phyloP scores from a whole-genome alignment of 1,140 invertebrate genomes.

The Phthorimaea operculella region DNA sequence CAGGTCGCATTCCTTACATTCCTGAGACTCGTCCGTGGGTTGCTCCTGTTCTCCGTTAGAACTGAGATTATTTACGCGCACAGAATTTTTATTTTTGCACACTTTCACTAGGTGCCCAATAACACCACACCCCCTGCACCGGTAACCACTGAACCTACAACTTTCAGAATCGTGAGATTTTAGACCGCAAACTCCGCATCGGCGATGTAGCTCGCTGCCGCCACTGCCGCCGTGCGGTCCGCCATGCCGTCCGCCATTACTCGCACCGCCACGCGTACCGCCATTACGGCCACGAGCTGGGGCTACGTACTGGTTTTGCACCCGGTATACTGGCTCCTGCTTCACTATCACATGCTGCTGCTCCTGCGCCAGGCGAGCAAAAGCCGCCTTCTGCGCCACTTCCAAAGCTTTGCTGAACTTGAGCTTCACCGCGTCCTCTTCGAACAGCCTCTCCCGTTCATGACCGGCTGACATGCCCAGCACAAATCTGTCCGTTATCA shows the following conservation, averaged over 20 bases:
- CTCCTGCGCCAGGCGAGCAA: background rate
- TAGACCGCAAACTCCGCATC: background rate
- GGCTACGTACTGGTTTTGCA: background rate
- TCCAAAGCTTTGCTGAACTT: background rate
- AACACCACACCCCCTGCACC: background rate
- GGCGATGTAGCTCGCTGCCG: background rate
- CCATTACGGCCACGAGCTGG: too few relatives aligned
- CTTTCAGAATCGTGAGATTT: background rate
- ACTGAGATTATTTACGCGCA: background rate
- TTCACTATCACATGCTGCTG: background rate
- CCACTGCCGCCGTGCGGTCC: background rate
- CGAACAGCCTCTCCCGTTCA: slow-evolving; percentile 2
- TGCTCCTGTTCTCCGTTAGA: background rate
- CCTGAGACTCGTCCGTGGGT: background rate
- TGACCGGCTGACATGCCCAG: background rate
- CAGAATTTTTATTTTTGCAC: background rate
- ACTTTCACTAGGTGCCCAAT: background rate
- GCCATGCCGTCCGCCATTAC: background rate
- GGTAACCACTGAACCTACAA: background rate
- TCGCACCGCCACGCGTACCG: too few relatives aligned
- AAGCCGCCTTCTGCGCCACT: slow-evolving; percentile 1
- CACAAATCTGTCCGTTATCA: background rate
- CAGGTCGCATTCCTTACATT: background rate
- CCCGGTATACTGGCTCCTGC: slow-evolving; percentile 2
- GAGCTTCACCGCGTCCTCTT: background rate